Base-by-base conservation (phyloP, 1,140 invertebrate species). In the Melipona quadrifasciata region DNA sequence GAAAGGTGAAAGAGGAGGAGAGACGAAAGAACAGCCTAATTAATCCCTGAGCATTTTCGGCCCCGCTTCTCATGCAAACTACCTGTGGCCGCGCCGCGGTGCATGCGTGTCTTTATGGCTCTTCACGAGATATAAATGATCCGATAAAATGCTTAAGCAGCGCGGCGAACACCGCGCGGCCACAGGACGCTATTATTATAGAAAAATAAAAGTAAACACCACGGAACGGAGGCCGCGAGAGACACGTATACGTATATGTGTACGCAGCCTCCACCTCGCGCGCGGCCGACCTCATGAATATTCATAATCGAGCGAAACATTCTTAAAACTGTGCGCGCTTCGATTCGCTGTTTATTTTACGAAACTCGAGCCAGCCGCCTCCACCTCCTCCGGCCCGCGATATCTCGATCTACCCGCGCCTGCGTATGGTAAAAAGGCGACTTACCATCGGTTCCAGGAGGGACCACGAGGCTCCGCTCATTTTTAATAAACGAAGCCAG, bases 111-210 rank as follows among this genome's bases (percentile, higher is more conserved):
- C 89, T 93, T 92, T 93, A 93, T 90, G 90, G 85, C 80, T 89
- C 84, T 61, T 90, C 86, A 82, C 76, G 86, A 89, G 90, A 90
- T 91, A 93, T 92, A 93, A 93, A 93, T 91, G 92, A 92, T 93
- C 91, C 92, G 92, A 93, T 93, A 93, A 93, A 93, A 91, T 83
- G 87, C 91, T 91, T 86, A 91, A 92, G 87, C 87, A 74, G 71
- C 24, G 21, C 81, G 77, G 53, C 17, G 88, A 84, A 61, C 87
- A 82, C 70, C 68, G 58, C 27, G 65, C 24, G 27, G 39, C 53
- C n/a, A 51, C 65, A 68, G 70, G 71, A 81, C 57, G 80, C 76
- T 85, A 86, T 90, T 90, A 88, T 90, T 91, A 91, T 83, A 89
- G 80, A 86, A 90, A 89, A 90, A 89, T 76, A 90, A 89, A 84